Base-by-base conservation (phyloP, 2,797 vertebrate species). In the Eremophila alpestris region DNA sequence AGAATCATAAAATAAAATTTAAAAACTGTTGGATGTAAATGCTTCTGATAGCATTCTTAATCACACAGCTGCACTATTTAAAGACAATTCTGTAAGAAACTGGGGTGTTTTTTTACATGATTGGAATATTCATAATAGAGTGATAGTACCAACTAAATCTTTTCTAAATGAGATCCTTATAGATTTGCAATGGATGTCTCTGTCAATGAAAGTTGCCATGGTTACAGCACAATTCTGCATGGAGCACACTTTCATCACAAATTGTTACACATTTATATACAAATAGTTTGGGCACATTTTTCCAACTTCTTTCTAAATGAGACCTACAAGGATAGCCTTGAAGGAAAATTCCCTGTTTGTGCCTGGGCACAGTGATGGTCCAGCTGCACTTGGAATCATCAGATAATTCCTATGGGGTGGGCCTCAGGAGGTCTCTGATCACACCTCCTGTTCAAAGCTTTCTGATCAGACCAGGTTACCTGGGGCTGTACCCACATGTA, bases 181-280 rank as follows among this genome's bases (percentile, higher is more conserved):
- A 92, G 87, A 89, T 83, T 94, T 85, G 81, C 93, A 93, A 73
- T 86, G 93, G 79, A 75, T 78, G 74, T 79, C 48, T 95, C 83
- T 83, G 59, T 92, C 81, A 92, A n/a, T 88, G 62, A 71, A 86
- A 76, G 96, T 96, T 96, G 56, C 90, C 76, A 91, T 95, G 87
- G 94, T 64, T 95, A 97, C 95, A 82, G 76, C 68, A 86, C 79
- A 95, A 52, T 86, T 91, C 76, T 83, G 38, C 46, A 43, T 11
- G 34, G 41, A 89, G 63, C 62, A 67, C 49, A 9, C 32, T 94
- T 93, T n/a, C 68, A 69, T 82, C 79, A 83, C 60, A 86, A 94
- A 93, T 81, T 87, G 65, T 88, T 93, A 23, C 59, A 60, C 77
- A 41, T 93, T 87, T 95, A 65, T 92, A 70, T 43, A 95, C 55